These are phyloP conservation scores for Cyaniris semiargus DNA, from an alignment of 2,888 invertebrate genomes.

Conservation along the genomic window DNA sequence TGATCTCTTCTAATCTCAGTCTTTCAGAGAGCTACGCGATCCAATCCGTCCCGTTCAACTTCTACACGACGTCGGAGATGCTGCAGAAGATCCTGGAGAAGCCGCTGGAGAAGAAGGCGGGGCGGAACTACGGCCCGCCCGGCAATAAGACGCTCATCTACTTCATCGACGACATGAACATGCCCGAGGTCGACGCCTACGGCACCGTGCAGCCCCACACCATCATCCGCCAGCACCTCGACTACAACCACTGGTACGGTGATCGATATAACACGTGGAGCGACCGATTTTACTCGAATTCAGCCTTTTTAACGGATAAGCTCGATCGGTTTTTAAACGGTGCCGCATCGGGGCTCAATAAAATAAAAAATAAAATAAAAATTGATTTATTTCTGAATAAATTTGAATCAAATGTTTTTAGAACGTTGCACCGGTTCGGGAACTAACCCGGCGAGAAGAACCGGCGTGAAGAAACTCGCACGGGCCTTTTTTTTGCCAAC, in stretches of 20 bases:
- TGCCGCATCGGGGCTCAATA: no score
- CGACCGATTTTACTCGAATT: no score
- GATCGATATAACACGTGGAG: neutral
- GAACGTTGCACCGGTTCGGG: no score
- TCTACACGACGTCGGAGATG: conserved; percentile 97
- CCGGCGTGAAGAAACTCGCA: no score
- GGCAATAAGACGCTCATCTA: conserved; percentile 96
- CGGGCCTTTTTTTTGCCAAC: no score
- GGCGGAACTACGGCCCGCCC: conserved; percentile 96
- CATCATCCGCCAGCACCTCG: conserved; percentile 95
- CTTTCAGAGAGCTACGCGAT: conserved; percentile 93
- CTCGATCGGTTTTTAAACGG: no score
- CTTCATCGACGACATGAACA: conserved; percentile 98
- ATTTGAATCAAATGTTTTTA: no score
- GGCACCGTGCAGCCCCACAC: conserved; percentile 98
- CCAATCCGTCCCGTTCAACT: conserved; percentile 96
- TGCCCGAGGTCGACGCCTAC: conserved; percentile 95
- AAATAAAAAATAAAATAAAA: no score
- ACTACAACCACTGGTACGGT: conserved; percentile 94
- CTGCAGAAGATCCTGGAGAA: conserved; percentile 95
- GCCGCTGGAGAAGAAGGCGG: conserved; percentile 97
- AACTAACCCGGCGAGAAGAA: no score
- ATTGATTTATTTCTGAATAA: no score
- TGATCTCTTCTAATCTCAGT: conserved; percentile 50
- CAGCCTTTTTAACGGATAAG: no score